Conservation (phyloP, 2,113 vertebrate genomes). For the Bubo bubo region DNA sequence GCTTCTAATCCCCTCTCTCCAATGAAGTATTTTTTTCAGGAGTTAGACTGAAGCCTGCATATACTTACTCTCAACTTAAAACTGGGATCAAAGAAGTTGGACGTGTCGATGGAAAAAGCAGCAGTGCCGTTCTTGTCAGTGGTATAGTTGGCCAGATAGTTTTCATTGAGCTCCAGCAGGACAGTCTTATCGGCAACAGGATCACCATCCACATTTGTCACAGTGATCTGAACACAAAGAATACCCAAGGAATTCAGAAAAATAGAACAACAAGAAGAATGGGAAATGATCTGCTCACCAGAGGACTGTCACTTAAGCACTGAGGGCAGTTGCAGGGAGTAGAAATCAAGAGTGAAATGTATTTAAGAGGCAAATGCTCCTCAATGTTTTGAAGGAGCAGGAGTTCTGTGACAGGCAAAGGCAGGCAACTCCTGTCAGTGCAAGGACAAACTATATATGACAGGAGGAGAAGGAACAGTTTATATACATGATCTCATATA, state of each 20-base stretch:
- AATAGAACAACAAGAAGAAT: not conserved
- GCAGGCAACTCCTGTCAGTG: not conserved
- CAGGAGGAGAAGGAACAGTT: not conserved
- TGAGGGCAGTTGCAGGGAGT: not conserved
- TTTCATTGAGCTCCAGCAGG: conserved; percentile 54
- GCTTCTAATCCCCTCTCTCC: not conserved
- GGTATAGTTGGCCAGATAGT: conserved; percentile 54
- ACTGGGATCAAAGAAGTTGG: conserved; percentile 45
- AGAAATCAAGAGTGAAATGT: not conserved
- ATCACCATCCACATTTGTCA: conserved; percentile 2
- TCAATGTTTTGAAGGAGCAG: not conserved
- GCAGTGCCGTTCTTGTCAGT: conserved; percentile 60
- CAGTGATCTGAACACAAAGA: conserved; percentile 47
- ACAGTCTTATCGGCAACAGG: conserved; percentile 47
- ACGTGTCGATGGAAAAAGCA: conserved; percentile 66
- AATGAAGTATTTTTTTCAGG: not conserved
- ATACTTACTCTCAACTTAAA: conserved; percentile 68
- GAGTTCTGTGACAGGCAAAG: not conserved
- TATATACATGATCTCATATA: not conserved
- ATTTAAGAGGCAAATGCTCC: not conserved
- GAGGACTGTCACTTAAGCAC: not conserved
- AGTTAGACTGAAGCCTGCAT: not conserved
- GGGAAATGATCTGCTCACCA: not conserved
- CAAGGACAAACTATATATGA: not conserved
- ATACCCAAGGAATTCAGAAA: not conserved